phyloP scores from a whole-genome alignment of 2,113 vertebrate species.

The Caranx melampygus region DNA sequence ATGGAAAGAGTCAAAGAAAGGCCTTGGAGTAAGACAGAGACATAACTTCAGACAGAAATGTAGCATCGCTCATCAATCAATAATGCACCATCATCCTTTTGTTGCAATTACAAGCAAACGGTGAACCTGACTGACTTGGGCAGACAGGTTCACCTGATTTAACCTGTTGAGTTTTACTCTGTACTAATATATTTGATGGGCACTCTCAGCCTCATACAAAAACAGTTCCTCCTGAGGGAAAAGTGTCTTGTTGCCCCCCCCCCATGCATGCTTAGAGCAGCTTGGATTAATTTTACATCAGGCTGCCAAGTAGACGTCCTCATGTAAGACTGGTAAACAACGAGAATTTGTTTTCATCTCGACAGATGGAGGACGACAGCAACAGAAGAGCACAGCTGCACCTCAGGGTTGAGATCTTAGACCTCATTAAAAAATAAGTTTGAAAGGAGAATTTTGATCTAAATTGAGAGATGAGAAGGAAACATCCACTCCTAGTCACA shows the following conservation, averaged over 20 bases:
- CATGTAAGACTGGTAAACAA: slow-evolving; percentile 58
- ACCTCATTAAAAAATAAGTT: slow-evolving; percentile 65
- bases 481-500: slow-evolving; percentile 29
- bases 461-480: slow-evolving; percentile 59
- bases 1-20: slow-evolving; percentile 56
- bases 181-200: slow-evolving; percentile 3
- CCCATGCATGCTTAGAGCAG: slow-evolving; percentile 20
- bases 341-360: slow-evolving; percentile 63
- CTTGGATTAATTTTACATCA: slow-evolving; percentile 67
- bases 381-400: slow-evolving; percentile 44
- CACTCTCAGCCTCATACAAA: slow-evolving; percentile 19
- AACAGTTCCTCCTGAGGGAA: slow-evolving; percentile 25
- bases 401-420: slow-evolving; percentile 65
- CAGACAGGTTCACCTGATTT: slow-evolving; percentile 28
- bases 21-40: slow-evolving; percentile 57
- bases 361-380: slow-evolving; percentile 61
- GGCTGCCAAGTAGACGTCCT: slow-evolving; percentile 51
- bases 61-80: slow-evolving; percentile 50
- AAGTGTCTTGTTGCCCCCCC: slow-evolving; percentile 4
- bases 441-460: slow-evolving; percentile 46
- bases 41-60: slow-evolving; percentile 60
- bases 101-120: slow-evolving; percentile 6
- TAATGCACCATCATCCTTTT: slow-evolving; percentile 46
- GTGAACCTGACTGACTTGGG: slow-evolving; percentile 9
- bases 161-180: neutral